Evolutionary conservation across 2,797 vertebrate genomes (phyloP).

Genomic region (Alca torda): DNA sequence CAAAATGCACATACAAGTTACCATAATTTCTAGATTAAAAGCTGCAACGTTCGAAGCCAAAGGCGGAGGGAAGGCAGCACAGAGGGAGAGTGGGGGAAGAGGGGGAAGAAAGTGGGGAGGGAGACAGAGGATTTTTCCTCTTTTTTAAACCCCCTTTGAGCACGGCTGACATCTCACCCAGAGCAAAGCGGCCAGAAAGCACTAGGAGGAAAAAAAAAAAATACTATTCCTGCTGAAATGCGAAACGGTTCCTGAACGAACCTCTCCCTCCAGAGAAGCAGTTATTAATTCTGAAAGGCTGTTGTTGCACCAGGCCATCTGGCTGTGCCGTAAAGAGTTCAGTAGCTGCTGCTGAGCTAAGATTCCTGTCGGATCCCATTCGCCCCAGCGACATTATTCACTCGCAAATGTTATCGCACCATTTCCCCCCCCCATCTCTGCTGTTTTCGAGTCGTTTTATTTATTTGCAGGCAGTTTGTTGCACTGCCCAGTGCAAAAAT

Average conservation of each 20-base stretch:
- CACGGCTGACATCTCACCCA: conserved; percentile 29
- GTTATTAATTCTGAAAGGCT: conserved; percentile 84
- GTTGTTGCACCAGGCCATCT: conserved; percentile 80
- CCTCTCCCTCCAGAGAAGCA: conserved; percentile 75
- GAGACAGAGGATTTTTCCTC: neutral
- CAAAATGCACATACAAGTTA: conserved; percentile 85
- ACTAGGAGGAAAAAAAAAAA: neutral
- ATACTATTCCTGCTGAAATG: conserved; percentile 61
- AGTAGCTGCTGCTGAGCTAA: conserved; percentile 67
- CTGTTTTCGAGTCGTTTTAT: neutral
- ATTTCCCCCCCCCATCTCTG: neutral
- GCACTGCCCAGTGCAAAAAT: neutral
- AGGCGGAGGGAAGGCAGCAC: conserved; percentile 68
- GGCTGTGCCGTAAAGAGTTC: conserved; percentile 70
- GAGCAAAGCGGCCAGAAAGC: conserved; percentile 54
- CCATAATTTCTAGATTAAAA: conserved; percentile 91
- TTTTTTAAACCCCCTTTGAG: conserved; percentile 26
- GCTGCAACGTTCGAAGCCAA: conserved; percentile 78
- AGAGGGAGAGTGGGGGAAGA: conserved; percentile 50
- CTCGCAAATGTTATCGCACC: conserved; percentile 34
- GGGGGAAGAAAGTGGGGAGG: neutral
- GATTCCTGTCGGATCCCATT: conserved; percentile 62
- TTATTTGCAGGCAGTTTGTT: conserved; percentile 9
- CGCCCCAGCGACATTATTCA: conserved; percentile 56
- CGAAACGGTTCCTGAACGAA: conserved; percentile 70